Evolutionary conservation across 2,888 invertebrate species (phyloP).

Genomic region (Clistopyga incitator): DNA sequence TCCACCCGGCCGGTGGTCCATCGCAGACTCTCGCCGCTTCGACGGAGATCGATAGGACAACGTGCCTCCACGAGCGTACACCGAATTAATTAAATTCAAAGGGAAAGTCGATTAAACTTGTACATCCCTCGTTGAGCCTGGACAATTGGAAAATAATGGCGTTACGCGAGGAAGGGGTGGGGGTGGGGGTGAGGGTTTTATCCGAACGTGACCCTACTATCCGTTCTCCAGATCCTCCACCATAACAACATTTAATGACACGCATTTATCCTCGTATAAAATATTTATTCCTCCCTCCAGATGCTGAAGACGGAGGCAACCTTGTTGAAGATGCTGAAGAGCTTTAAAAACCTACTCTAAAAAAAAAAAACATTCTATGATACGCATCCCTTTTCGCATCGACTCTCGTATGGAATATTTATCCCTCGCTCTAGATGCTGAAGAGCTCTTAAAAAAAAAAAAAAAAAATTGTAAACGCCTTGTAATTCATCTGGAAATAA

Average conservation of each 20-base stretch:
- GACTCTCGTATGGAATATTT: no score
- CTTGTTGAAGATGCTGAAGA: no score
- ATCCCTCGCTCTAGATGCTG: no score
- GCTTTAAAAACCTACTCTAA: no score
- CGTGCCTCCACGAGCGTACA: constrained; percentile 47
- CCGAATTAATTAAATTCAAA: constrained; percentile 66
- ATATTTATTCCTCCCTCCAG: no score
- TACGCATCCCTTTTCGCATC: not conserved
- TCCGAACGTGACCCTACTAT: constrained; percentile 31
- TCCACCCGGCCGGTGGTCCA: constrained; percentile 28
- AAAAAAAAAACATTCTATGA: constrained; percentile 24
- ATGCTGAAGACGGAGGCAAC: no score
- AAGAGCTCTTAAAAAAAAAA: no score
- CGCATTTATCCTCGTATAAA: not conserved
- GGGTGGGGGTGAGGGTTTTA: constrained; percentile 20
- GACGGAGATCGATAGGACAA: constrained; percentile 57
- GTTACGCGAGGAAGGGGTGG: constrained; percentile 2
- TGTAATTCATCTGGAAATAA: no score
- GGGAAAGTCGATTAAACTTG: constrained; percentile 67
- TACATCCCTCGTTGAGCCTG: constrained; percentile 62
- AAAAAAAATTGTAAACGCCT: no score
- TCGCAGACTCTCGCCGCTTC: constrained; percentile 15
- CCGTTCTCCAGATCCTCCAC: not conserved
- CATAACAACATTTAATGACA: constrained; percentile 31
- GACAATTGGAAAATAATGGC: constrained; percentile 64